Conservation (phyloP, 2,113 vertebrate species). For the Arenaria interpres region DNA sequence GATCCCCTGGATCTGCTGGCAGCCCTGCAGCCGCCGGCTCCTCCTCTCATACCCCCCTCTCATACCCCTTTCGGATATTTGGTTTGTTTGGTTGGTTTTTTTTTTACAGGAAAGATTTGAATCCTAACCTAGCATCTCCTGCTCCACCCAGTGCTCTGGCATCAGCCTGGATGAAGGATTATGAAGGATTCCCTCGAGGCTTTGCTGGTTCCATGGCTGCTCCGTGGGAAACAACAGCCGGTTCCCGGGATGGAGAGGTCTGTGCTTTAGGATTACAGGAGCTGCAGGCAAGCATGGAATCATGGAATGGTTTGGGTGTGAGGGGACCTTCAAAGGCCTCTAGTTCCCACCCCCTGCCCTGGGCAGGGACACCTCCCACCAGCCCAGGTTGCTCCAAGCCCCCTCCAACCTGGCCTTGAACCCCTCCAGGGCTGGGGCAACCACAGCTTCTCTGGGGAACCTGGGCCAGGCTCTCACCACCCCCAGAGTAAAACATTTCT, state of each 20-base stretch:
- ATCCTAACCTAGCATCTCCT: neutral
- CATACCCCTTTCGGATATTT: fast-evolving
- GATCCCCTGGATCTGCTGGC: neutral
- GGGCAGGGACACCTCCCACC: neutral
- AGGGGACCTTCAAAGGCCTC: neutral
- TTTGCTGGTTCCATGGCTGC: neutral
- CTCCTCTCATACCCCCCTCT: no score
- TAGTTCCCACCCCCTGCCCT: neutral
- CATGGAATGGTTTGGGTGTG: neutral
- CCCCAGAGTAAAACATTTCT: neutral
- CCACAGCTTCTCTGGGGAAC: neutral
- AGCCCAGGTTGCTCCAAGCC: neutral
- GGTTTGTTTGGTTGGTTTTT: neutral
- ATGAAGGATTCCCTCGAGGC: neutral
- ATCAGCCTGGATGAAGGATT: no score
- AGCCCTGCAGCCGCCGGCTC: neutral
- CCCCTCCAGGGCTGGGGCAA: neutral
- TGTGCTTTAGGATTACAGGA: neutral
- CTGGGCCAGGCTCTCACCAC: neutral
- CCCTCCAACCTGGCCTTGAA: neutral
- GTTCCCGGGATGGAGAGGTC: neutral
- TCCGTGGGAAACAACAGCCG: neutral
- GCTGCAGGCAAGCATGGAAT: neutral
- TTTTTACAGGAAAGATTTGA: neutral
- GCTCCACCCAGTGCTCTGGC: fast-evolving